Conservation (phyloP, 1,140 invertebrate genomes). For the Melanaphis sacchari region DNA sequence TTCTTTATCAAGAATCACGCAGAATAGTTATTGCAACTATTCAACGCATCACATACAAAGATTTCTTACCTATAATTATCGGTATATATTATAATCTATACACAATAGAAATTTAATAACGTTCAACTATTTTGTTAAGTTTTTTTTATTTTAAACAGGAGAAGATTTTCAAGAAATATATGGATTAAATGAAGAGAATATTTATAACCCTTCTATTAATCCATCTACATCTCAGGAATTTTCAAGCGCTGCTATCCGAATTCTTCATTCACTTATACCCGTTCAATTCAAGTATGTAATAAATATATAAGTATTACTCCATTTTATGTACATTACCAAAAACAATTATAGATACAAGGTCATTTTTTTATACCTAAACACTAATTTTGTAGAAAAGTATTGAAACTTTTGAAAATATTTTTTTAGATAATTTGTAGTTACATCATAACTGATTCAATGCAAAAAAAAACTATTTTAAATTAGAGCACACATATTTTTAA, state of each 20-base stretch:
- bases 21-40: constrained; percentile 65
- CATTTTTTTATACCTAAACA: background rate
- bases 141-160: background rate
- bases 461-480: background rate
- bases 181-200: constrained; percentile 17
- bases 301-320: background rate
- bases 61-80: constrained; percentile 72
- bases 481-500: background rate
- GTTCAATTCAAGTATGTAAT: constrained; percentile 40
- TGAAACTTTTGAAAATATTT: background rate
- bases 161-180: constrained; percentile 6
- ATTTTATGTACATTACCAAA: background rate
- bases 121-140: background rate
- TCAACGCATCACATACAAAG: constrained; percentile 73
- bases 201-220: constrained; percentile 21
- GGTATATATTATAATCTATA: constrained; percentile 69
- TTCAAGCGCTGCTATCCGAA: background rate
- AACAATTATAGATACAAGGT: background rate
- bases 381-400: background rate
- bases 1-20: constrained; percentile 60
- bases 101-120: background rate
- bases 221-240: constrained; percentile 24
- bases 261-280: constrained; percentile 38
- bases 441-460: background rate
- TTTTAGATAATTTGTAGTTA: background rate